A percentile compares a stretch with the other conserved stretches of the same genome.
phyloP scores from a whole-genome alignment of 2,113 vertebrate genomes.

The Megaceryle torquata region DNA sequence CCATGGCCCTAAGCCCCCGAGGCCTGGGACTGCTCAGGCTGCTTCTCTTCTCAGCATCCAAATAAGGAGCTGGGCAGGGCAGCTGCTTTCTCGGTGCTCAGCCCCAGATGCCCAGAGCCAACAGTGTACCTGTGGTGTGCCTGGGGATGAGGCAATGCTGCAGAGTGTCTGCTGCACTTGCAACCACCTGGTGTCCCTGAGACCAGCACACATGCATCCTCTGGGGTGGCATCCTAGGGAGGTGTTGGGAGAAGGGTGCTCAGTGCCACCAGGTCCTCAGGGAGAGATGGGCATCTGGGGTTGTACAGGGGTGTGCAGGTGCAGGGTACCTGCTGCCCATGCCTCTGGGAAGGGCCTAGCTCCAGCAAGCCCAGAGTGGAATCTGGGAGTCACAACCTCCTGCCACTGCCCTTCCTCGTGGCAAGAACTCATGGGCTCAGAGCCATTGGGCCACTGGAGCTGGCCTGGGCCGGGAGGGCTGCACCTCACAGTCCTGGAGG shows the following conservation, averaged over 20 bases:
- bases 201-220: accelerated
- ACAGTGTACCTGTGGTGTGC: not conserved
- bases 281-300: not conserved
- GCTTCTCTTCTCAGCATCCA: not conserved
- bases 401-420: not conserved
- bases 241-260: not conserved
- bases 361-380: not conserved
- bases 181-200: accelerated
- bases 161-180: not conserved
- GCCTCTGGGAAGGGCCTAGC: not conserved
- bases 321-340: not conserved
- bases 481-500: not conserved
- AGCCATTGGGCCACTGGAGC: not conserved
- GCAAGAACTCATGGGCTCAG: not conserved
- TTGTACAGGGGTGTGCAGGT: not conserved
- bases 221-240: not conserved
- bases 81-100: not conserved
- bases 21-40: not conserved
- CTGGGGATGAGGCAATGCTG: not conserved
- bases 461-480: not conserved
- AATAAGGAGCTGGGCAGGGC: not conserved
- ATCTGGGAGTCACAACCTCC: conserved; percentile 12
- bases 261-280: accelerated
- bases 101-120: not conserved
- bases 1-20: not conserved